Evolutionary conservation across 2,797 vertebrate genomes (phyloP), one percentile per base, ranked within the genome.

Genomic region (Anguilla megastoma): DNA sequence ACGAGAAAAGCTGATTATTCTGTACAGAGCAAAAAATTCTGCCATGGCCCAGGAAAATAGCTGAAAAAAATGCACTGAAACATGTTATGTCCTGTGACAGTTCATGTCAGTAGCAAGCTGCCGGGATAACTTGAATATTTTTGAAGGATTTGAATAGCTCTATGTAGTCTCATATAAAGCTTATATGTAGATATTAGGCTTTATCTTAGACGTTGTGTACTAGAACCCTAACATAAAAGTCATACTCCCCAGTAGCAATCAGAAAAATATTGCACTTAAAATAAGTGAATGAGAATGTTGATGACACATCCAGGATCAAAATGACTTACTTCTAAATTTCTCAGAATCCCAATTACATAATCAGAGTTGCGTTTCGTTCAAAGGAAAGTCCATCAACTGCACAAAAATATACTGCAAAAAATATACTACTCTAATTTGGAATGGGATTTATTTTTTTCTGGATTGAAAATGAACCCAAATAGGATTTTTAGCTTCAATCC

Each of bases 401-500:
- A 14, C 27, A 74, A 74, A 33, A 12, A 14, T 33, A 74, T 4
- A 41, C 74, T 45, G 36, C 69, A 33, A 27, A n/a, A 10, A n/a
- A n/a, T n/a, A n/a, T n/a, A n/a, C n/a, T n/a, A n/a, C 27, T 24
- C 4, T 30, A 79, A 41, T 79, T 14, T 45, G 74, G 4, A 79
- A 79, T 41, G 74, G 14, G 74, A 36, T 41, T 41, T 21, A 41
- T 21, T 45, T 41, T 79, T 41, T 41, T 45, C 2, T 50, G 21
- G 10, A 82, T 50, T 50, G 45, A 82, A 82, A 76, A 7, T n/a
- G 18, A 82, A 82, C 60, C 86, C 0, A 92, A 92, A 92, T 89
- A 90, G 91, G 91, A 91, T 93, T 92, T 91, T 7, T 90, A 88
- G 63, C n/a, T 79, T 87, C 56, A 90, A 88, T 27, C 18, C 12